These are phyloP conservation scores for Heliconius sara DNA, from an alignment of 2,888 invertebrate species.

Conservation along the genomic window DNA sequence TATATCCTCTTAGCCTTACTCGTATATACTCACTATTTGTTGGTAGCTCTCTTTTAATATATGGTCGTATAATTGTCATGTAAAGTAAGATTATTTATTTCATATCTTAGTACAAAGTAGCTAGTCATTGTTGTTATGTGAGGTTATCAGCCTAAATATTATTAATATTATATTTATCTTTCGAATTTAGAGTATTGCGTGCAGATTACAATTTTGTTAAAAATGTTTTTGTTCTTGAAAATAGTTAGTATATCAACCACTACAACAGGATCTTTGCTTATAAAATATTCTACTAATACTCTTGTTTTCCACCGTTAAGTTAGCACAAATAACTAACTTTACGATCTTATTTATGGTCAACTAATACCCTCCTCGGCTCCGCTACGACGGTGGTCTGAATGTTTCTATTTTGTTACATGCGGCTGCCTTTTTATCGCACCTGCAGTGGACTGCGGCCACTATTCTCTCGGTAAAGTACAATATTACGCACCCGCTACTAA, in stretches of 20 bases:
- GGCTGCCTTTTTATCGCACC: constrained; percentile 84
- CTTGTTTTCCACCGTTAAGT: constrained; percentile 35
- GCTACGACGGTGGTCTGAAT: constrained; percentile 62
- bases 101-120: constrained; percentile 73
- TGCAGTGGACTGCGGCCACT: constrained; percentile 86
- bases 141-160: constrained; percentile 46
- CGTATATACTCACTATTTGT: constrained; percentile 55
- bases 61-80: constrained; percentile 50
- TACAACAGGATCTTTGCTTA: constrained; percentile 14
- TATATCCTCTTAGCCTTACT: constrained; percentile 53
- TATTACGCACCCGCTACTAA: constrained; percentile 86
- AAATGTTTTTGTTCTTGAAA: not conserved
- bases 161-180: constrained; percentile 36
- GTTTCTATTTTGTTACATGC: constrained; percentile 85
- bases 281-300: constrained; percentile 27
- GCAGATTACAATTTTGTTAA: constrained; percentile 2
- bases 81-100: constrained; percentile 40
- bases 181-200: constrained; percentile 35
- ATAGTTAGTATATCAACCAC: not conserved
- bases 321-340: constrained; percentile 26
- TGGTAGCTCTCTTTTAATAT: constrained; percentile 54
- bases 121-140: constrained; percentile 67
- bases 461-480: constrained; percentile 88
- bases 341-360: constrained; percentile 27
- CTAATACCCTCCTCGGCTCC: constrained; percentile 31